Percentiles rank a stretch among this genome's conserved stretches.
Conservation (phyloP, 2,113 vertebrate species). For the Psettodes erumei region DNA sequence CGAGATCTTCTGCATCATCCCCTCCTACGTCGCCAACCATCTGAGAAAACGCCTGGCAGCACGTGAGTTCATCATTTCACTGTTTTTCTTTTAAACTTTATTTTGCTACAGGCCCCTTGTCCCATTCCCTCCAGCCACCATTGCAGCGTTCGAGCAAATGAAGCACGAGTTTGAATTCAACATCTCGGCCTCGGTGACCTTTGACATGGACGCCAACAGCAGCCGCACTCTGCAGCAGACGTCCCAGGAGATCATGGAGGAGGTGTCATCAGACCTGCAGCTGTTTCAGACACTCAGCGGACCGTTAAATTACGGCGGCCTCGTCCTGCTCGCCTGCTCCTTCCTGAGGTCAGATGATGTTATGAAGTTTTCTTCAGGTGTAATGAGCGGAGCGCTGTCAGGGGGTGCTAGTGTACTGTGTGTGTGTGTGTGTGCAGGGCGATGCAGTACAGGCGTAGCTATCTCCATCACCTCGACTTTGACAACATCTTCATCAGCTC, state of each 20-base stretch:
- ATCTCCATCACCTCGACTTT: conserved; percentile 81
- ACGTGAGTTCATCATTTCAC: conserved; percentile 82
- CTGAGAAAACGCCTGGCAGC: conserved; percentile 63
- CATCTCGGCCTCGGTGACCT: conserved; percentile 78
- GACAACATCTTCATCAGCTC: conserved; percentile 90
- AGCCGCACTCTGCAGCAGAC: conserved; percentile 85
- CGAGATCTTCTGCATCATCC: conserved; percentile 87
- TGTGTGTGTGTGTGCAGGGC: conserved; percentile 79
- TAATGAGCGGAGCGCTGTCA: neutral
- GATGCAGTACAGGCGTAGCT: conserved; percentile 80
- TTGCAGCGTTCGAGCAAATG: conserved; percentile 76
- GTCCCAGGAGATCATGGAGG: conserved; percentile 83
- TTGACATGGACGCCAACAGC: conserved; percentile 78
- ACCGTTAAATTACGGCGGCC: conserved; percentile 75
- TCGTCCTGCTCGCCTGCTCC: conserved; percentile 78
- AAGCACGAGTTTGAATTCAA: conserved; percentile 91
- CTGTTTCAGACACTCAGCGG: conserved; percentile 46
- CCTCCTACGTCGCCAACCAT: conserved; percentile 82
- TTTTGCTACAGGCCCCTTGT: rapidly evolving
- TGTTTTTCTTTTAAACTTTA: too few relatives aligned
- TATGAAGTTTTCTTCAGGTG: neutral
- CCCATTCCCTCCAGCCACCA: conserved; percentile 79
- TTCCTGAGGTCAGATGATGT: conserved; percentile 81
- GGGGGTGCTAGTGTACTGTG: neutral
- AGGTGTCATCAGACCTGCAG: conserved; percentile 69